Conservation (phyloP, 2,797 vertebrate species). For the Borostomias antarcticus region DNA sequence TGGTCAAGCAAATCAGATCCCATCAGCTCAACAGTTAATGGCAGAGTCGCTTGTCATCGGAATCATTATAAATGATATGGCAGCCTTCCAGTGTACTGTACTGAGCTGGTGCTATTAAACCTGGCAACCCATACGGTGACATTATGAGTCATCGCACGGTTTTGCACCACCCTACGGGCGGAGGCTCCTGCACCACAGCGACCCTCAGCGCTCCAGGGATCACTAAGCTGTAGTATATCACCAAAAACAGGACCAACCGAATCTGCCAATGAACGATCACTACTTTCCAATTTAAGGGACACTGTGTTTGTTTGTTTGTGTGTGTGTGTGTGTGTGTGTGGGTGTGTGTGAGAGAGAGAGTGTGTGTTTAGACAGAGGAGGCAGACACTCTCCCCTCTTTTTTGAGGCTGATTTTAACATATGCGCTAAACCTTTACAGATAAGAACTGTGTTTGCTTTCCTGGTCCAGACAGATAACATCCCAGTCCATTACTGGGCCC, state of each 20-base stretch:
- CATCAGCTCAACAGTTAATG: no score
- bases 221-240: slow-evolving; percentile 29
- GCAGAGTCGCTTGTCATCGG: neutral
- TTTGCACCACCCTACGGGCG: no score
- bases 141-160: no score
- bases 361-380: slow-evolving; percentile 54
- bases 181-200: no score
- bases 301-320: no score
- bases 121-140: no score
- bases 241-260: slow-evolving; percentile 22
- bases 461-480: slow-evolving; percentile 73
- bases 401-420: slow-evolving; percentile 75
- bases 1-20: no score
- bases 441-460: slow-evolving; percentile 72
- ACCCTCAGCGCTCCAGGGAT: no score
- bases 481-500: slow-evolving; percentile 70
- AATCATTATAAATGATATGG: no score
- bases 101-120: neutral
- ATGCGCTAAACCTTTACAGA: slow-evolving; percentile 79
- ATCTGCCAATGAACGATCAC: slow-evolving; percentile 22
- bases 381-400: slow-evolving; percentile 55
- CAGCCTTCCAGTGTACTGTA: neutral
- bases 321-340: slow-evolving; percentile 16
- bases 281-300: slow-evolving; percentile 31
- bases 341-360: slow-evolving; percentile 29